A percentile compares a stretch with the other conserved stretches of the same genome.
phyloP scores from a whole-genome alignment of 2,888 invertebrate species.

The Eubasilissa splendida region DNA sequence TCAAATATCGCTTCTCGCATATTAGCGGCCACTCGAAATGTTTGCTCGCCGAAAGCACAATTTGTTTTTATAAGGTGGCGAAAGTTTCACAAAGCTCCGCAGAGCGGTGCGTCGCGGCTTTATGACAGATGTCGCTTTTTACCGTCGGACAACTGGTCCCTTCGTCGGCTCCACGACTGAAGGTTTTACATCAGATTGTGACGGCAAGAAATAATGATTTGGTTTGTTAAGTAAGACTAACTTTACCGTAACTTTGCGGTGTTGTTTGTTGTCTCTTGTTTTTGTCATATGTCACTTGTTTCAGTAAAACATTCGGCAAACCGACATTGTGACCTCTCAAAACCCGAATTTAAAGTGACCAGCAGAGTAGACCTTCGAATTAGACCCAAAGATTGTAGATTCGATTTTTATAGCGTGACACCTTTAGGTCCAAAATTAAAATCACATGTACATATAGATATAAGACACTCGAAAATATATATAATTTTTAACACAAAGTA shows the following conservation, averaged over 20 bases:
- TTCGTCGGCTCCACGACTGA: conserved; percentile 27
- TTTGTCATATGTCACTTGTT: neutral
- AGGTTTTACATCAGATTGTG: conserved; percentile 1
- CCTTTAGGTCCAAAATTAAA: no score
- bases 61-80: conserved; percentile 37
- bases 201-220: conserved; percentile 38
- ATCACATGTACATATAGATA: no score
- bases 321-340: neutral
- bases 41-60: conserved; percentile 37
- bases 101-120: conserved; percentile 15
- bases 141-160: conserved; percentile 36
- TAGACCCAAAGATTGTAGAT: no score
- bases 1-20: neutral
- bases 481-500: no score
- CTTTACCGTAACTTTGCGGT: conserved; percentile 23
- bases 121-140: conserved; percentile 53
- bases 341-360: no score
- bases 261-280: neutral
- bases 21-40: conserved; percentile 31
- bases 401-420: no score
- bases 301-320: neutral
- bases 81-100: conserved; percentile 39
- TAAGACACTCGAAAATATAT: no score
- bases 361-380: no score
- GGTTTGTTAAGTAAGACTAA: conserved; percentile 29